A percentile compares a stretch with the other conserved stretches of the same genome.
Evolutionary conservation across 92 coral and sea anemone species (phyloP).

Genomic region (Muricea muricata): DNA sequence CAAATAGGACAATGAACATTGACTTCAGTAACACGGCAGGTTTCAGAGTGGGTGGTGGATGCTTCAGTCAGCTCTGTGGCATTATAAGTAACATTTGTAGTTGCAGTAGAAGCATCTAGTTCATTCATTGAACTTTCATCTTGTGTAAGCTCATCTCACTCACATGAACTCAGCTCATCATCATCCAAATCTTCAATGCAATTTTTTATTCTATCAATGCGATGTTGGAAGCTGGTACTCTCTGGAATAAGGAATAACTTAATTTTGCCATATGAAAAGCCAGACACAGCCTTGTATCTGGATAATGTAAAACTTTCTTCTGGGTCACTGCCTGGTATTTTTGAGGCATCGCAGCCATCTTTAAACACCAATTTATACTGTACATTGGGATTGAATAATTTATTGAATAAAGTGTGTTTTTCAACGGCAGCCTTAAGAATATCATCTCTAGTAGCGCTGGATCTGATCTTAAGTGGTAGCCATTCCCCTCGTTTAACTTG

Average conservation of each 20-base stretch:
- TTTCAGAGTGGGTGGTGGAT: too few species aligned
- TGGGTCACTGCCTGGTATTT: conserved; percentile 2
- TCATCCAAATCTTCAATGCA: not conserved
- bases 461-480: conserved; percentile 54
- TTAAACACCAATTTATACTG: conserved; percentile 47
- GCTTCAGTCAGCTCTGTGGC: too few species aligned
- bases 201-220: not conserved
- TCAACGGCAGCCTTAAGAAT: conserved; percentile 48
- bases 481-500: conserved; percentile 66
- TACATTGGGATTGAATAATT: conserved; percentile 40
- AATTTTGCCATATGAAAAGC: not conserved
- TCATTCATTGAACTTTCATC: not conserved
- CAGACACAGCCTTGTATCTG: not conserved
- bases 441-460: conserved; percentile 40
- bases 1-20: too few species aligned
- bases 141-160: not conserved
- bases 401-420: conserved; percentile 65
- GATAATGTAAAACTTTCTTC: not conserved
- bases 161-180: not conserved
- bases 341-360: conserved; percentile 11
- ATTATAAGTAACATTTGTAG: too few species aligned
- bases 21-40: too few species aligned
- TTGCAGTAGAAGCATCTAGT: too few species aligned
- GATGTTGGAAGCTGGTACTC: not conserved
- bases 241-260: not conserved